Evolutionary conservation across 2,113 vertebrate species (phyloP).

Genomic region (Pangasianodon gigas): DNA sequence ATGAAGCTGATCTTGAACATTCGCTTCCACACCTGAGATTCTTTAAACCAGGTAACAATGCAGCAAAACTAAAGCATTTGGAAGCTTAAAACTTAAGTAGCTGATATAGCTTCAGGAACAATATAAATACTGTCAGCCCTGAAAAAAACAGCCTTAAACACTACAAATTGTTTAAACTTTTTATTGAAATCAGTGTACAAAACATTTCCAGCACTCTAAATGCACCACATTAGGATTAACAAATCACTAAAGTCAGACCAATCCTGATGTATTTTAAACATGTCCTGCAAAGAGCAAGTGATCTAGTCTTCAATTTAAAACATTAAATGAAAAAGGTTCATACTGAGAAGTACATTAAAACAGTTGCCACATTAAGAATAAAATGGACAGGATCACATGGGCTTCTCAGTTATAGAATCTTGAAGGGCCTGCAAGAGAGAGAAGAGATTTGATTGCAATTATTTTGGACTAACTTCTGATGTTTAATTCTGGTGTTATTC

Average conservation of each 20-base stretch:
- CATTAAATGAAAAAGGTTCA: background rate
- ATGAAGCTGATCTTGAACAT: background rate
- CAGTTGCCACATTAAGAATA: background rate
- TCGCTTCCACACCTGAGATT: background rate
- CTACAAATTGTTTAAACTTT: background rate
- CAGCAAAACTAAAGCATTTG: background rate
- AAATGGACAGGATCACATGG: background rate
- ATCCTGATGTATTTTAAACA: background rate
- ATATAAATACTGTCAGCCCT: background rate
- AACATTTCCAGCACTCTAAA: constrained; percentile 23
- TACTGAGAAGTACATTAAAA: constrained; percentile 15
- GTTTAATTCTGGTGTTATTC: background rate
- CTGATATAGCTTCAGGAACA: background rate
- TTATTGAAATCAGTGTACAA: constrained; percentile 48
- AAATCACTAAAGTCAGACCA: background rate
- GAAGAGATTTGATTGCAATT: background rate
- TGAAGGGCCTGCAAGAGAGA: constrained; percentile 61
- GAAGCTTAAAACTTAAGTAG: background rate
- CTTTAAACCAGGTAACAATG: background rate
- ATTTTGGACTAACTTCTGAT: background rate
- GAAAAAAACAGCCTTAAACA: background rate
- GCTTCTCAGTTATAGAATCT: constrained; percentile 68
- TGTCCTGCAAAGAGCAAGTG: background rate
- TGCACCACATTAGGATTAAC: background rate
- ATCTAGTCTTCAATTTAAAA: constrained; percentile 14